A percentile compares a stretch with the other conserved stretches of the same genome.
Conservation (phyloP, 2,113 vertebrate species). For the Sinocyclocheilus anophthalmus region DNA sequence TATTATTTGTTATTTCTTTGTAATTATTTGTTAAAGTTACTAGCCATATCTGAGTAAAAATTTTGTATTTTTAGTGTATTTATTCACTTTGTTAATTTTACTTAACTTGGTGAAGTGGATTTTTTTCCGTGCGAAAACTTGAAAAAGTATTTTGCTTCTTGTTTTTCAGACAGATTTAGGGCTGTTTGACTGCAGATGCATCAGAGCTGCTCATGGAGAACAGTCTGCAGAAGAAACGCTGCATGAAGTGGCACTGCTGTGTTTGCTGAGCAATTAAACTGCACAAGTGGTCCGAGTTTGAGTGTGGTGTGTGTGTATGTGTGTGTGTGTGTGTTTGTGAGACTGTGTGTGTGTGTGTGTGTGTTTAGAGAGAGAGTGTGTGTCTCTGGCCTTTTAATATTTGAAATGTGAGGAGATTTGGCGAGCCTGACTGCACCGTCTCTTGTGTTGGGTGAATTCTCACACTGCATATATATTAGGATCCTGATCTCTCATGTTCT, state of each 20-base stretch:
- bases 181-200: neutral
- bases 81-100: neutral
- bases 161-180: neutral
- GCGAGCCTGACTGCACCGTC: constrained; percentile 54
- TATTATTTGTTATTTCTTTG: neutral
- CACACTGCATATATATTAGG: neutral
- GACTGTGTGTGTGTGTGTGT: neutral
- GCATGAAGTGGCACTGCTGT: neutral
- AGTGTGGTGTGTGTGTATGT: neutral
- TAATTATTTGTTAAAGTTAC: neutral
- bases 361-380: constrained; percentile 42
- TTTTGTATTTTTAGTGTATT: neutral
- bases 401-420: constrained; percentile 70
- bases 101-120: neutral
- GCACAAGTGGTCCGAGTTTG: no score
- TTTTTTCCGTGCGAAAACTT: neutral
- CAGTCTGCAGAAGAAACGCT: neutral
- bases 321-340: no score
- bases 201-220: neutral
- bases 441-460: neutral
- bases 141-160: neutral
- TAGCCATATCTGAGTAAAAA: no score
- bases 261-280: neutral
- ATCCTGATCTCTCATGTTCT: neutral
- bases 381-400: constrained; percentile 71